These are phyloP conservation scores for Colletes collaris DNA, from an alignment of 2,888 invertebrate genomes.

Conservation along the genomic window DNA sequence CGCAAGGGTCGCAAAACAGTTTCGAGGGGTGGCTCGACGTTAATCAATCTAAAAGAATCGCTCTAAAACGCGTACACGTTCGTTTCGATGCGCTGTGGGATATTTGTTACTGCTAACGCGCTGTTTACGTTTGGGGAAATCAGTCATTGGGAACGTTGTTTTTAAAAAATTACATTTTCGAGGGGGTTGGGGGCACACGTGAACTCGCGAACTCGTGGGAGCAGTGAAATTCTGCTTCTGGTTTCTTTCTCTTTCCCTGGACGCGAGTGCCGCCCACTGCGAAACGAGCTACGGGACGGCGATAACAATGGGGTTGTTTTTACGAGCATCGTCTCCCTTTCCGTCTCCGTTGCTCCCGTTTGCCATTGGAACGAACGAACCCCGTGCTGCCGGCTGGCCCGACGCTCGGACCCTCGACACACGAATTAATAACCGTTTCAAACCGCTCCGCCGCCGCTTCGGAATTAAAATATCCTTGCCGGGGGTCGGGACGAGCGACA, in stretches of 20 bases:
- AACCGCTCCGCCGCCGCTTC: conserved; percentile 68
- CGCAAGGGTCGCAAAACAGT: conserved; percentile 59
- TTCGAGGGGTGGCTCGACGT: conserved; percentile 64
- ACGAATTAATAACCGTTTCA: conserved; percentile 80
- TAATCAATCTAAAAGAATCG: conserved; percentile 72
- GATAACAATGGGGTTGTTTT: conserved; percentile 81
- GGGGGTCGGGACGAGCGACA: conserved; percentile 48
- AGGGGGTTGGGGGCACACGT: no score
- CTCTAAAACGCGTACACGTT: conserved; percentile 3
- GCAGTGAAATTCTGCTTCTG: conserved; percentile 47
- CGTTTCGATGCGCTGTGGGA: conserved; percentile 6
- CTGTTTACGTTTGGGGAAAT: no score
- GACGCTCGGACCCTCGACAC: conserved; percentile 54
- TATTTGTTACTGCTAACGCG: no score
- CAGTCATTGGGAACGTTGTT: no score
- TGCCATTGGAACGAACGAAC: conserved; percentile 16
- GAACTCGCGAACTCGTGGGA: background rate
- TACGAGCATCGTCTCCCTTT: conserved; percentile 67
- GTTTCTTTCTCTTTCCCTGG: conserved; percentile 47
- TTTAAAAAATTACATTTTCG: no score
- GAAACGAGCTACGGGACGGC: conserved; percentile 76
- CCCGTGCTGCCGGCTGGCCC: conserved; percentile 16
- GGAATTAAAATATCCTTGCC: conserved; percentile 76
- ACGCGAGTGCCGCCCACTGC: conserved; percentile 70
- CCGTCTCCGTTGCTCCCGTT: conserved; percentile 48